Evolutionary conservation across 2,888 invertebrate genomes (phyloP).

Genomic region (Pemphredon lugubris): DNA sequence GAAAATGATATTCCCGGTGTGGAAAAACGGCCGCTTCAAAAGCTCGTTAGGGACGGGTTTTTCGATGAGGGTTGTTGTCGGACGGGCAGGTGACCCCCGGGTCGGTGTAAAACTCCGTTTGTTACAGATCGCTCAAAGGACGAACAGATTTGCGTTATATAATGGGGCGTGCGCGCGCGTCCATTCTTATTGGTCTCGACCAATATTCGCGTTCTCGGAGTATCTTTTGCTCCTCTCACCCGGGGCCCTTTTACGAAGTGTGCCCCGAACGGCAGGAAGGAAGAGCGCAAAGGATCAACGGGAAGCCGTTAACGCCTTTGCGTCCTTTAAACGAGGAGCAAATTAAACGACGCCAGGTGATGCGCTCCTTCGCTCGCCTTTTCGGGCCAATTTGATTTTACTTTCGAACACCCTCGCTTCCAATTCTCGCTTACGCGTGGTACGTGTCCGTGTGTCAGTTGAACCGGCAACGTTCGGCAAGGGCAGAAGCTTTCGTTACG

Average conservation of each 20-base stretch:
- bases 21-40: conserved; percentile 41
- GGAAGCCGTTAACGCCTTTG: conserved; percentile 55
- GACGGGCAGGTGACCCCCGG: conserved; percentile 61
- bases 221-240: conserved; percentile 27
- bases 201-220: conserved; percentile 35
- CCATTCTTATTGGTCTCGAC: conserved; percentile 10
- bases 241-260: conserved; percentile 27
- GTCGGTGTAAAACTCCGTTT: conserved; percentile 56
- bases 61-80: conserved; percentile 45
- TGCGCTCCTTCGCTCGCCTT: conserved; percentile 26
- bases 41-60: conserved; percentile 51
- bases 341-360: conserved; percentile 59
- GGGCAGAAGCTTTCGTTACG: no score
- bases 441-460: not conserved
- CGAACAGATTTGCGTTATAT: conserved; percentile 64
- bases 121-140: conserved; percentile 60
- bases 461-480: no score
- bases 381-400: conserved; percentile 21
- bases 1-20: conserved; percentile 40
- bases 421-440: not conserved
- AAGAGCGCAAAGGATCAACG: conserved; percentile 45
- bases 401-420: no score
- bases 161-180: conserved; percentile 69
- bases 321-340: conserved; percentile 41
- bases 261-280: conserved; percentile 32